Evolutionary conservation across 2,888 invertebrate species (phyloP).

Genomic region (Himalopsyche tibetana): DNA sequence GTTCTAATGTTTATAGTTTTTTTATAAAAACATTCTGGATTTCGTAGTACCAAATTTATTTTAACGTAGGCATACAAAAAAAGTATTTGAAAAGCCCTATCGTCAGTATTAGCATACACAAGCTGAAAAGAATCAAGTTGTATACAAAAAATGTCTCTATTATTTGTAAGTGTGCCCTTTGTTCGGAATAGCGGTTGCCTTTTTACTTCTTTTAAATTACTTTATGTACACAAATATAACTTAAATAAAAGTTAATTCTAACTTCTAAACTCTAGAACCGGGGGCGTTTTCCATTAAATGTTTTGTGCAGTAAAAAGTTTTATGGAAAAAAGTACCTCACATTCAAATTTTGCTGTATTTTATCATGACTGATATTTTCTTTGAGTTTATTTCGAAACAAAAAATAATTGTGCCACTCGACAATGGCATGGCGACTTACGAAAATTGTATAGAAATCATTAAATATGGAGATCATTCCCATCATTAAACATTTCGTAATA

Average conservation of each 20-base stretch:
- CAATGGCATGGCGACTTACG: conserved; percentile 37
- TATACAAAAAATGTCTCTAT: neutral
- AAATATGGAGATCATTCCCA: conserved; percentile 40
- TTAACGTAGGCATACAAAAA: no score
- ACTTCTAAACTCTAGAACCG: conserved; percentile 18
- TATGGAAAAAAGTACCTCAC: neutral
- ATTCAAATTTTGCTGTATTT: conserved; percentile 9
- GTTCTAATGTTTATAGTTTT: no score
- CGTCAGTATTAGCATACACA: neutral
- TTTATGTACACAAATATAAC: conserved; percentile 22
- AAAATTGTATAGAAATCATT: conserved; percentile 27
- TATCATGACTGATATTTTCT: conserved; percentile 4
- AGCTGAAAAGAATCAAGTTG: conserved; percentile 9
- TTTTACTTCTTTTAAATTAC: conserved; percentile 23
- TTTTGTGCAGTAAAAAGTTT: neutral
- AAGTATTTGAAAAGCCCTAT: no score
- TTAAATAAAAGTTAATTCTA: conserved; percentile 41
- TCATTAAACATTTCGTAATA: conserved; percentile 20
- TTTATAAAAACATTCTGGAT: no score
- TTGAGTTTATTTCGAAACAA: conserved; percentile 35
- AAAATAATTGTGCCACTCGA: conserved; percentile 11
- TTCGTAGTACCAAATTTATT: no score
- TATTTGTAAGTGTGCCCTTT: conserved; percentile 1
- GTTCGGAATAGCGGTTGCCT: neutral
- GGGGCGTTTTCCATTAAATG: conserved; percentile 41